phyloP scores from a whole-genome alignment of 2,113 vertebrate genomes.

The Protobothrops mucrosquamatus region DNA sequence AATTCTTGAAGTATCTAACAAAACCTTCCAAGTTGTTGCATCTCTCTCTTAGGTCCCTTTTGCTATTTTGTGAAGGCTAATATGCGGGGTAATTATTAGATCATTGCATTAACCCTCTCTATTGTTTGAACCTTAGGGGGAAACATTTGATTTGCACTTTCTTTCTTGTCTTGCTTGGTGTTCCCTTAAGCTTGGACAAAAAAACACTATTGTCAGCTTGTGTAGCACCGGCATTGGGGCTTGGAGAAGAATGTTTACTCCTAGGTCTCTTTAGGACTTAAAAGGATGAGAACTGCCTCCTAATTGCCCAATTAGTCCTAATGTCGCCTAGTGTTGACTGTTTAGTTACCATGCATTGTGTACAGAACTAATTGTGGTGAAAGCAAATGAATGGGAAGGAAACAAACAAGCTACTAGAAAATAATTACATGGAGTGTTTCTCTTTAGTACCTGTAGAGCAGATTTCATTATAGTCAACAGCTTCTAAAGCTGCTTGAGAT shows the following conservation, averaged over 20 bases:
- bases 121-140: constrained; percentile 15
- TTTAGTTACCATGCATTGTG: constrained; percentile 84
- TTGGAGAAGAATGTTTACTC: constrained; percentile 80
- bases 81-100: constrained; percentile 34
- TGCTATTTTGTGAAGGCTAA: not conserved
- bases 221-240: constrained; percentile 72
- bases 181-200: constrained; percentile 66
- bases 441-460: constrained; percentile 98
- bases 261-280: constrained; percentile 85
- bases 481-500: constrained; percentile 98
- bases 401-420: constrained; percentile 99
- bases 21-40: not conserved
- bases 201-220: constrained; percentile 41
- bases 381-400: constrained; percentile 99
- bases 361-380: constrained; percentile 98
- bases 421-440: constrained; percentile 99
- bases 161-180: constrained; percentile 58
- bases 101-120: constrained; percentile 50
- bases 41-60: fast-evolving
- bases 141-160: constrained; percentile 52
- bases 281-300: constrained; percentile 93
- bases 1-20: not conserved
- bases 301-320: constrained; percentile 99
- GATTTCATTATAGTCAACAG: constrained; percentile 99
- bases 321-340: constrained; percentile 87